Base-by-base conservation (phyloP, 2,888 invertebrate genomes). In the Ectemnius lituratus region DNA sequence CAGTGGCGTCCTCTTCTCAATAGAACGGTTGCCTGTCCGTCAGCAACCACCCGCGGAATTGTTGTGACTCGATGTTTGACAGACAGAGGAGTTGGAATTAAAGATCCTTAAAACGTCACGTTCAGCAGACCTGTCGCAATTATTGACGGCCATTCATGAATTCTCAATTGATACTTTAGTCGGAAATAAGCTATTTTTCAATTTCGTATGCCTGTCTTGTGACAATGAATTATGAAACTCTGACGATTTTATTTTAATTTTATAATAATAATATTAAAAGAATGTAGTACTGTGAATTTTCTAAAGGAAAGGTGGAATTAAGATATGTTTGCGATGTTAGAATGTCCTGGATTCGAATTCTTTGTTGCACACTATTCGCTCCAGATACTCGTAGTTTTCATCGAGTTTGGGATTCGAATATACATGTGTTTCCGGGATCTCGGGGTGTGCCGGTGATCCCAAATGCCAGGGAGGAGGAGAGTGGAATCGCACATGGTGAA, bases 51-150 rank as follows among this genome's bases (percentile, higher is more conserved):
- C 84, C 84, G 84, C 80, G 64, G 82, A 65, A 85, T 84, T 85
- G 85, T 85, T 85, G 83, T 85, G 85, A 85, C 81, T 82, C 67
- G 80, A 76, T 75, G 78, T 81, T 88, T 86, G 87, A 87, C 73
- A 79, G 86, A 85, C 85, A 87, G 81, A 84, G 82, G 79, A 75
- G 58, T 77, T 65, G 63, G 75, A 70, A 61, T 59, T 64, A 62
- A 62, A 72, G 64, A 73, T 67, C 68, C 76, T 81, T 79, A 75
- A 82, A 79, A 80, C 76, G 75, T 74, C 81, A 84, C 82, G 74
- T 62, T 63, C n/a, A 45, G 58, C 59, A 23, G 47, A 47, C 18
- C 56, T 45, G 3, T 27, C 4, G 71, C 76, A 78, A 81, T 81
- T 80, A 75, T 75, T 68, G 45, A 58, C 20, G 46, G 11, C 28